Conservation (phyloP, 1,140 invertebrate species). For the Phymorhynchus buccinoides region DNA sequence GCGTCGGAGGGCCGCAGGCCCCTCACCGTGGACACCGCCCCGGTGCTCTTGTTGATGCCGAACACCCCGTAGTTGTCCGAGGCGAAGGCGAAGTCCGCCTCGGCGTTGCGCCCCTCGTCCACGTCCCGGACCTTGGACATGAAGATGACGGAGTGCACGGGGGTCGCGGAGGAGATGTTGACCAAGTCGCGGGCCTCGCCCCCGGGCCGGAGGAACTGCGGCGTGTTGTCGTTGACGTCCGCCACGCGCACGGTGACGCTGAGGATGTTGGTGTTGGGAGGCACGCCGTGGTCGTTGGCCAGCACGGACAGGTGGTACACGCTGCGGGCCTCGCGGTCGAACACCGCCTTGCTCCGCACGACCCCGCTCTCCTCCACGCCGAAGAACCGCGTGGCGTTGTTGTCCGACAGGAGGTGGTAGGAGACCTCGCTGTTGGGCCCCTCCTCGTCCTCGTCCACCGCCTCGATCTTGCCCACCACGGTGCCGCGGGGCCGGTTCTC, state of each 20-base stretch:
- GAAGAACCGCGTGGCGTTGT: conserved; percentile 38
- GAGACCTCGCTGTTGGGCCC: conserved; percentile 34
- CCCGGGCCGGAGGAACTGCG: conserved; percentile 35
- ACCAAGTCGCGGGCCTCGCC: conserved; percentile 19
- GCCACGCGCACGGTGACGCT: conserved; percentile 35
- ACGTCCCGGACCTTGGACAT: conserved; percentile 32
- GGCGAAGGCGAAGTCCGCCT: conserved; percentile 33
- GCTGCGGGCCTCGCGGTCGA: conserved; percentile 42
- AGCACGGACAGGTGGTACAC: conserved; percentile 41
- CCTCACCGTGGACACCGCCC: conserved; percentile 27
- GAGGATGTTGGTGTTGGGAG: conserved; percentile 38
- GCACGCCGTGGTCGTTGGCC: conserved; percentile 38
- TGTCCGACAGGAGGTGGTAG: conserved; percentile 41
- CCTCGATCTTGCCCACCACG: conserved; percentile 41
- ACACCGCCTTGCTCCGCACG: conserved; percentile 25
- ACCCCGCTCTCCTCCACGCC: conserved; percentile 18
- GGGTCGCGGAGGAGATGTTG: conserved; percentile 24
- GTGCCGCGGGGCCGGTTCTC: conserved; percentile 42
- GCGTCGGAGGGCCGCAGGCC: conserved; percentile 31
- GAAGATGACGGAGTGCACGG: conserved; percentile 33
- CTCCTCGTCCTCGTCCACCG: conserved; percentile 41
- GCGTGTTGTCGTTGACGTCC: conserved; percentile 46
- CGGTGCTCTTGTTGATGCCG: conserved; percentile 33
- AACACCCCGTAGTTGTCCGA: conserved; percentile 33
- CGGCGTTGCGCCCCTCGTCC: conserved; percentile 40